Conservation (phyloP, 2,113 vertebrate species). For the Felis catus region DNA sequence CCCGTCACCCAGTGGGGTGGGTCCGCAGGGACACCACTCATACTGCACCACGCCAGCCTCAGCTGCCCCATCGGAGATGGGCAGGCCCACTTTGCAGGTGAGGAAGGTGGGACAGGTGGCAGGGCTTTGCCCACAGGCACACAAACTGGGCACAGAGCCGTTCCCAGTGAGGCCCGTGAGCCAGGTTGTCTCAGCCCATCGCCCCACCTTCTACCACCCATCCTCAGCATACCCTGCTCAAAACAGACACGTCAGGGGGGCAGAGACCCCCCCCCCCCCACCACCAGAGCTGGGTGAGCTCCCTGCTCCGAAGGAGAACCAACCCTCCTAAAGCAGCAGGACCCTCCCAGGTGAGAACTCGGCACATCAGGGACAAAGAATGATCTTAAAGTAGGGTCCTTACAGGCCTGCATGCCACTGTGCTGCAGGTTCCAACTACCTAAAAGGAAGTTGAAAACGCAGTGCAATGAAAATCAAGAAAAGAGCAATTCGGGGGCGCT, state of each 20-base stretch:
- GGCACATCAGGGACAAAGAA: not conserved
- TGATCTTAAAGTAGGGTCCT: not conserved
- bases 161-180: not conserved
- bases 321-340: not conserved
- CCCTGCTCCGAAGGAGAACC: not conserved
- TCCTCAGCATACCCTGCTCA: not conserved
- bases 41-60: not conserved
- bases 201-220: not conserved
- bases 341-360: not conserved
- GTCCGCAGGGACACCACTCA: not conserved
- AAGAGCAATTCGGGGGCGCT: not conserved
- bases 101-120: not conserved
- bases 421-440: not conserved
- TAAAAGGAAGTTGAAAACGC: not conserved
- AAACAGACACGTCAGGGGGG: not conserved
- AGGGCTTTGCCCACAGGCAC: not conserved
- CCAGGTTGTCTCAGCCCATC: not conserved
- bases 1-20: not conserved
- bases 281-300: not conserved
- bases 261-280: not conserved
- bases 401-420: rapidly evolving
- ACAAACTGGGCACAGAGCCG: not conserved
- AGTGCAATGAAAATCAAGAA: not conserved
- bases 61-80: not conserved
- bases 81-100: not conserved